Conservation (phyloP, 2,113 vertebrate species). For the Muntiacus muntjak region DNA sequence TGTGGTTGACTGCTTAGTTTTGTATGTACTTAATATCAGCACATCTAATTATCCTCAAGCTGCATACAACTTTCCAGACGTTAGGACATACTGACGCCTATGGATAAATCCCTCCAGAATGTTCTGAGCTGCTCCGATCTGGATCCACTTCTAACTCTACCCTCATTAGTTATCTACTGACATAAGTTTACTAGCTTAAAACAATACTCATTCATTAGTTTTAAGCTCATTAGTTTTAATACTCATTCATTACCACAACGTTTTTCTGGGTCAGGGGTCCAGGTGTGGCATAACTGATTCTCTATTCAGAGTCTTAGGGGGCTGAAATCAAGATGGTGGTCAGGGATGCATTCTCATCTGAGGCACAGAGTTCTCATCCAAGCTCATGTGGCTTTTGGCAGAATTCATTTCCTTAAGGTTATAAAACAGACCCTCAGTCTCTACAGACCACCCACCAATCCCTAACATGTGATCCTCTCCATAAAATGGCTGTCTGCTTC, state of each 20-base stretch:
- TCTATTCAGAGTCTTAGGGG: background rate
- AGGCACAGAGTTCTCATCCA: background rate
- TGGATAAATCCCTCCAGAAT: constrained; percentile 3
- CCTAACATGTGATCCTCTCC: background rate
- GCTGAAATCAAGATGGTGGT: constrained; percentile 1
- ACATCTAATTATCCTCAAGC: background rate
- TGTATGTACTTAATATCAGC: background rate
- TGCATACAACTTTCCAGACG: background rate
- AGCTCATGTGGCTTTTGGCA: background rate
- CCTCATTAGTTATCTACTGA: background rate
- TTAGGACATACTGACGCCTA: background rate
- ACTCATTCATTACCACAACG: background rate
- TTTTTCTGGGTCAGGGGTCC: background rate
- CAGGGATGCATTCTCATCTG: background rate
- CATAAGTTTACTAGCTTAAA: background rate
- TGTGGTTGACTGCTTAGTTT: background rate
- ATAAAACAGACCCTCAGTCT: background rate
- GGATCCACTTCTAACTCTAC: background rate
- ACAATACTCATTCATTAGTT: background rate
- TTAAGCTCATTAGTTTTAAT: background rate
- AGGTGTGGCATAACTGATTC: background rate
- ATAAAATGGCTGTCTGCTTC: background rate
- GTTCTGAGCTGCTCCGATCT: background rate
- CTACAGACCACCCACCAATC: background rate
- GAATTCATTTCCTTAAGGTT: background rate